These are phyloP conservation scores for Corythornis madagascariensis DNA, from an alignment of 2,113 vertebrate species.

Conservation along the genomic window DNA sequence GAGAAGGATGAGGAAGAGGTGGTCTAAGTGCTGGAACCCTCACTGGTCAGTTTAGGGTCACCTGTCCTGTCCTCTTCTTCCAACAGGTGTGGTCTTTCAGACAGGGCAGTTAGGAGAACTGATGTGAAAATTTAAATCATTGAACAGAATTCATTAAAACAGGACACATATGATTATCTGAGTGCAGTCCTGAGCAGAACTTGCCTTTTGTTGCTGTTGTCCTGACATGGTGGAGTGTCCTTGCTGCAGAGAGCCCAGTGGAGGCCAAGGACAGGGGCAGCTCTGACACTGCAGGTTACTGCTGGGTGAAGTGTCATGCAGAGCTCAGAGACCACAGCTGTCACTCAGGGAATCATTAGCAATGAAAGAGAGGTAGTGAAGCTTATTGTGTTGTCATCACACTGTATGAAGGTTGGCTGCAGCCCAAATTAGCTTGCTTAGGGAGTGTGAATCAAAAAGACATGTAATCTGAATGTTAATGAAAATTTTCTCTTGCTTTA, in stretches of 20 bases:
- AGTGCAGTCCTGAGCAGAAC: background rate
- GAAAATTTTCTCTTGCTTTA: conserved; percentile 67
- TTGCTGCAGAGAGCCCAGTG: conserved; percentile 16
- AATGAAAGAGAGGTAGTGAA: conserved; percentile 64
- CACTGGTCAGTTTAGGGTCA: no score
- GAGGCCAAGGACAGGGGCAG: conserved; percentile 46
- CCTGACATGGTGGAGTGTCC: conserved; percentile 2
- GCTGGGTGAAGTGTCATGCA: conserved; percentile 47
- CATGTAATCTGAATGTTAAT: conserved; percentile 82
- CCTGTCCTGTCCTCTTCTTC: no score
- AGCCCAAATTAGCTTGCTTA: conserved; percentile 80
- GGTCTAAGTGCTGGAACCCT: background rate
- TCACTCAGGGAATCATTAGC: conserved; percentile 83
- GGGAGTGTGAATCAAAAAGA: conserved; percentile 82
- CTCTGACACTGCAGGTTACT: conserved; percentile 35
- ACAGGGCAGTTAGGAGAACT: no score
- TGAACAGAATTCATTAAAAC: no score
- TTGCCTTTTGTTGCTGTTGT: background rate
- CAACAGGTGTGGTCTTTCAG: no score
- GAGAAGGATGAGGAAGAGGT: background rate
- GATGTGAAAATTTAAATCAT: no score
- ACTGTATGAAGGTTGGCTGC: conserved; percentile 75
- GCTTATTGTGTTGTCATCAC: conserved; percentile 76
- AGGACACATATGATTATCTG: background rate
- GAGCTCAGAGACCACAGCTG: conserved; percentile 73